phyloP scores from a whole-genome alignment of 2,797 vertebrate genomes.

The Cyclopterus lumpus region DNA sequence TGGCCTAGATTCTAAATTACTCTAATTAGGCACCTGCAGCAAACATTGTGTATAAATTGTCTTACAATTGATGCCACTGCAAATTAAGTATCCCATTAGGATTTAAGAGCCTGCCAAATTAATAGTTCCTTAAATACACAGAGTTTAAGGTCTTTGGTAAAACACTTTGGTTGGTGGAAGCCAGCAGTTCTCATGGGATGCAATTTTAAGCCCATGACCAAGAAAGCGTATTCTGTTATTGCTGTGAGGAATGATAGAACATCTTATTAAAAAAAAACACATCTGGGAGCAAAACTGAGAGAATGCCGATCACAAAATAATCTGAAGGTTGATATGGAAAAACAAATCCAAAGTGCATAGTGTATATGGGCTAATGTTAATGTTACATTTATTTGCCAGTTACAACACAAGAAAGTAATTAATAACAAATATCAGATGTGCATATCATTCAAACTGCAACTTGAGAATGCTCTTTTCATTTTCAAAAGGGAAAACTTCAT shows the following conservation, averaged over 20 bases:
- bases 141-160: conserved; percentile 31
- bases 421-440: background rate
- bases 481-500: background rate
- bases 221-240: conserved; percentile 22
- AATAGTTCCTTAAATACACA: conserved; percentile 52
- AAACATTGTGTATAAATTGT: conserved; percentile 19
- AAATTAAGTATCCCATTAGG: conserved; percentile 51
- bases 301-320: background rate
- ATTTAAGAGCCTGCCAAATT: conserved; percentile 44
- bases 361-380: background rate
- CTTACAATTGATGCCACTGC: conserved; percentile 19
- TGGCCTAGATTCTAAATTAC: conserved; percentile 9
- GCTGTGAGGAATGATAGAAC: conserved; percentile 17
- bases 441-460: background rate
- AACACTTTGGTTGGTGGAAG: conserved; percentile 13
- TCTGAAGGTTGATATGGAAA: background rate
- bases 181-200: conserved; percentile 19
- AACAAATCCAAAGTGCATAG: background rate
- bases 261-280: background rate
- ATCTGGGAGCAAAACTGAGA: background rate
- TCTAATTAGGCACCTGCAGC: conserved; percentile 37
- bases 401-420: background rate
- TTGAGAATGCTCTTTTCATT: background rate
- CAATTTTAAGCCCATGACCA: conserved; percentile 2
- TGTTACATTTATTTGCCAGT: background rate